Conservation (phyloP, 1,140 invertebrate species). For the Hydropsyche tenuis region DNA sequence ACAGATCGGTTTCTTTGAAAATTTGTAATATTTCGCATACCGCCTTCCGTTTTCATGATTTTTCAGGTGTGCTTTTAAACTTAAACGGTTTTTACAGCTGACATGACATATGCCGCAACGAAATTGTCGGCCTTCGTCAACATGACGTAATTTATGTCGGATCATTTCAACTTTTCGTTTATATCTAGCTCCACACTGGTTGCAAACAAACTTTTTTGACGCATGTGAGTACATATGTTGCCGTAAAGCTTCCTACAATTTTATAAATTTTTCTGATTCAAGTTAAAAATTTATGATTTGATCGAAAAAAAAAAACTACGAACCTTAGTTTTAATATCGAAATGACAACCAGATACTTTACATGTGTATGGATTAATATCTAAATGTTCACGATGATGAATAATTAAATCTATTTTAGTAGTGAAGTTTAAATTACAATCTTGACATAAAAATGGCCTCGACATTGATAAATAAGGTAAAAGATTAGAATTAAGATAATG, state of each 20-base stretch:
- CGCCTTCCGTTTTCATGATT: constrained; percentile 45
- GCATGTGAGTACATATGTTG: constrained; percentile 59
- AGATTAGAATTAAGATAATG: constrained; percentile 42
- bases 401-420: constrained; percentile 60
- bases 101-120: constrained; percentile 43
- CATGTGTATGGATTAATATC: constrained; percentile 49
- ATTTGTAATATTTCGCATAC: constrained; percentile 29
- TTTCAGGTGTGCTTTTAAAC: constrained; percentile 45
- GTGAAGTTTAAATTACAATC: constrained; percentile 62
- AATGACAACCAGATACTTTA: constrained; percentile 44
- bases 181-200: constrained; percentile 63
- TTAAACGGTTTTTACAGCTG: constrained; percentile 45
- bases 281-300: too few species aligned
- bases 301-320: too few species aligned
- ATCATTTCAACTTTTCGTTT: constrained; percentile 60
- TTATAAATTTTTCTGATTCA: too few species aligned
- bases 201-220: constrained; percentile 61
- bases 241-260: constrained; percentile 42
- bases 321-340: constrained; percentile 45
- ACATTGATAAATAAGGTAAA: constrained; percentile 36
- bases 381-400: constrained; percentile 59
- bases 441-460: constrained; percentile 57
- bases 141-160: constrained; percentile 45
- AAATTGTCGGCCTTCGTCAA: constrained; percentile 43
- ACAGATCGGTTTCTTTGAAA: too few species aligned